Conservation (phyloP, 2,888 invertebrate species). For the Arge pagana region DNA sequence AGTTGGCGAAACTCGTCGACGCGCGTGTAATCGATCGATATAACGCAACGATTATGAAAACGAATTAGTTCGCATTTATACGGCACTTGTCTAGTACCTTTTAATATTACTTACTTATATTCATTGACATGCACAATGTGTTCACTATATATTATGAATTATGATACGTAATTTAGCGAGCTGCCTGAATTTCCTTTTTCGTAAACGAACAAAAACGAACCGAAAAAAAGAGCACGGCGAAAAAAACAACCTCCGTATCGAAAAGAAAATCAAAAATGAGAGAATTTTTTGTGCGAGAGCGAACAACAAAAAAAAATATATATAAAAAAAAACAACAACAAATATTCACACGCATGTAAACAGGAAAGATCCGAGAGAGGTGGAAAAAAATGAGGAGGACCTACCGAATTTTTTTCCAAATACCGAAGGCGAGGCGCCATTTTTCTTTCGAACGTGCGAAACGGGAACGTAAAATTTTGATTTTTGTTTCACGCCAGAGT, state of each 20-base stretch:
- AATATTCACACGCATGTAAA: constrained; percentile 24
- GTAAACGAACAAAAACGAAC: neutral
- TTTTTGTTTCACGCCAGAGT: too few species aligned
- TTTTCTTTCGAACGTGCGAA: too few species aligned
- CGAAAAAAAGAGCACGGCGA: constrained; percentile 31
- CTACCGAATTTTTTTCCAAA: constrained; percentile 1
- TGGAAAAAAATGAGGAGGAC: constrained; percentile 23
- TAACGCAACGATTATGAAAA: constrained; percentile 56
- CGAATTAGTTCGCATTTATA: constrained; percentile 67
- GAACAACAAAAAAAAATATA: constrained; percentile 22
- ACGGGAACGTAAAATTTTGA: too few species aligned
- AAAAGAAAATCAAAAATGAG: constrained; percentile 4
- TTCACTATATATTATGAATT: too few species aligned
- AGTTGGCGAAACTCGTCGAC: too few species aligned
- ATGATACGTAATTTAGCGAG: constrained; percentile 58
- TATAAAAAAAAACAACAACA: constrained; percentile 30
- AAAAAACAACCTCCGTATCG: constrained; percentile 30
- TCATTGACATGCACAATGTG: constrained; percentile 59
- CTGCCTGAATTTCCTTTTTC: constrained; percentile 55
- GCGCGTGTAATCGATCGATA: too few species aligned
- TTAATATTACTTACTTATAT: constrained; percentile 53
- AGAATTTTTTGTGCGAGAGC: too few species aligned
- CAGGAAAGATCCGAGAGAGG: constrained; percentile 36
- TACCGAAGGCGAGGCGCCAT: too few species aligned
- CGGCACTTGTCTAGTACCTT: constrained; percentile 65